A percentile compares a stretch with the other conserved stretches of the same genome.
Evolutionary conservation across 2,888 invertebrate species (phyloP).

Genomic region (Lasius platythorax): DNA sequence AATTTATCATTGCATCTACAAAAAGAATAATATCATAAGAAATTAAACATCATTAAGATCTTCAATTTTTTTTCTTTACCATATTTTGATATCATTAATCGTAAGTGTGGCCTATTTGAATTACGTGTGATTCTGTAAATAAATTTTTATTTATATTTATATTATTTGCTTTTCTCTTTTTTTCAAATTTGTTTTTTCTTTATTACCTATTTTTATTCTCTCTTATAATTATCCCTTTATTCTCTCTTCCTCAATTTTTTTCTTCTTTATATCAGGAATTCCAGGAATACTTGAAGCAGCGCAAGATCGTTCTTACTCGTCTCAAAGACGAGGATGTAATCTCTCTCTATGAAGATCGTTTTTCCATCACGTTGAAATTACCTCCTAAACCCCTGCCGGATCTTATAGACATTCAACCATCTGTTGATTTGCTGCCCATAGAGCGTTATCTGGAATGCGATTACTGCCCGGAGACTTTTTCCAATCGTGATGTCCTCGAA

Average conservation of each 20-base stretch:
- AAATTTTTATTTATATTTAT: background rate
- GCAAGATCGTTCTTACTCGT: conserved; percentile 81
- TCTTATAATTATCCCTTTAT: background rate
- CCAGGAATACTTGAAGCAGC: conserved; percentile 82
- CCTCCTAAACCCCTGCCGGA: conserved; percentile 72
- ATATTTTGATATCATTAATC: background rate
- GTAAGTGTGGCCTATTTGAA: background rate
- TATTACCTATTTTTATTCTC: background rate
- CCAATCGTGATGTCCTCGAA: conserved; percentile 77
- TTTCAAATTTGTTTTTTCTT: background rate
- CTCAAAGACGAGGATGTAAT: conserved; percentile 83
- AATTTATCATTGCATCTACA: background rate
- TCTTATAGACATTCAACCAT: conserved; percentile 72
- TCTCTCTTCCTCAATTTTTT: background rate
- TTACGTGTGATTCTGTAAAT: background rate
- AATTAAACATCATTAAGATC: background rate
- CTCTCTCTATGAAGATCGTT: conserved; percentile 80
- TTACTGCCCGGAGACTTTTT: conserved; percentile 81
- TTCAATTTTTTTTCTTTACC: background rate
- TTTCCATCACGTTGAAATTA: conserved; percentile 70
- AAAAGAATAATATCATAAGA: background rate
- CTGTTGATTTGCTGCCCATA: conserved; percentile 72
- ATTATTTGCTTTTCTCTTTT: background rate
- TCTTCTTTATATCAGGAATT: conserved; percentile 72
- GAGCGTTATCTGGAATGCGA: conserved; percentile 82